phyloP scores from a whole-genome alignment of 2,113 vertebrate genomes.

The Speoplatyrhinus poulsoni region DNA sequence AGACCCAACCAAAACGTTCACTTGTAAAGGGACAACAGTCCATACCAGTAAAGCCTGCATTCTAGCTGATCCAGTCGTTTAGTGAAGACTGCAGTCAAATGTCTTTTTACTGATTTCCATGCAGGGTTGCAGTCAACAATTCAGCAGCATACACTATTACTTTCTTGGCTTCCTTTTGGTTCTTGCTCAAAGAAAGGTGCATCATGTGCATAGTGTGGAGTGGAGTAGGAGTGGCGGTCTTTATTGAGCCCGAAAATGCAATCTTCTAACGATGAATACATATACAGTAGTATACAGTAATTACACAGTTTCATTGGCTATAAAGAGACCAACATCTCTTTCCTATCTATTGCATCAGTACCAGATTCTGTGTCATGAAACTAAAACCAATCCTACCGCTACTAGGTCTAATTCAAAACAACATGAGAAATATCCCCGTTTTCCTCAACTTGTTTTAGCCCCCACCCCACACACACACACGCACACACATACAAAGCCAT shows the following conservation, averaged over 20 bases:
- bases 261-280: too few species aligned
- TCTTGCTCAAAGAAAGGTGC: too few species aligned
- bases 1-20: constrained; percentile 24
- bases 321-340: neutral
- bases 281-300: too few species aligned
- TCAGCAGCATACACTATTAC: neutral
- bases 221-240: neutral
- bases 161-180: too few species aligned
- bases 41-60: constrained; percentile 46
- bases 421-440: neutral
- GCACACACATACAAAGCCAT: neutral
- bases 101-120: too few species aligned
- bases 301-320: constrained; percentile 3
- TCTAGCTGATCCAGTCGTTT: constrained; percentile 66
- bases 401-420: constrained; percentile 6
- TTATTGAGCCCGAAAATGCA: neutral
- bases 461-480: neutral
- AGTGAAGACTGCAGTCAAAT: constrained; percentile 58
- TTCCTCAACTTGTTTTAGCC: constrained; percentile 1
- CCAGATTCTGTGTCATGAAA: constrained; percentile 20
- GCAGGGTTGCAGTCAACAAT: too few species aligned
- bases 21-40: constrained; percentile 33
- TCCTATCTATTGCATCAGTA: constrained; percentile 9
- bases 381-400: constrained; percentile 13
- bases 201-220: neutral